phyloP scores from a whole-genome alignment of 2,797 vertebrate species.

The Xyrichtys novacula region DNA sequence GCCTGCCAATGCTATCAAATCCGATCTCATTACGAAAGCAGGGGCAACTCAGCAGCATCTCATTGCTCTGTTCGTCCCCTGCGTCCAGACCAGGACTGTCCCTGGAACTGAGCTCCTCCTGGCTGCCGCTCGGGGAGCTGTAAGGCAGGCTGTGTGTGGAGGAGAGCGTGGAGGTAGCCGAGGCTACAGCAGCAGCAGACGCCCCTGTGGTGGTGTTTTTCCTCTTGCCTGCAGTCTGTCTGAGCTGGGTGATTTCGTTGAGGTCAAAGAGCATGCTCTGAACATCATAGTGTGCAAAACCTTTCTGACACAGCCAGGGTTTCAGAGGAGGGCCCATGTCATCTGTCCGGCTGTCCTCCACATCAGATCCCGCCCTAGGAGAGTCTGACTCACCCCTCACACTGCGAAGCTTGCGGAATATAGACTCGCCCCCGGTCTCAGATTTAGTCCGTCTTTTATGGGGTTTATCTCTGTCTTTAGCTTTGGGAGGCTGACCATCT shows the following conservation, averaged over 20 bases:
- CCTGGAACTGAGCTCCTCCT: slow-evolving; percentile 94
- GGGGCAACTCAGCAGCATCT: slow-evolving; percentile 94
- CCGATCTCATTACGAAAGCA: slow-evolving; percentile 98
- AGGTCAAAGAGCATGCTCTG: slow-evolving; percentile 97
- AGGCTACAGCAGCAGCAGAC: slow-evolving; percentile 93
- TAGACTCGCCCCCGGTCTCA: slow-evolving; percentile 96
- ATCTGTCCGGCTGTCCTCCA: slow-evolving; percentile 91
- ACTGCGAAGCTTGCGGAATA: slow-evolving; percentile 95
- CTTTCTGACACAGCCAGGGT: slow-evolving; percentile 94
- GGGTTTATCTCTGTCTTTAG: slow-evolving; percentile 94
- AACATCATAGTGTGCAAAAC: slow-evolving; percentile 96
- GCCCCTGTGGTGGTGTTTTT: slow-evolving; percentile 96
- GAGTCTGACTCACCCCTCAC: slow-evolving; percentile 92
- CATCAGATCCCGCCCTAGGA: slow-evolving; percentile 86
- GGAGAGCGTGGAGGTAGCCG: slow-evolving; percentile 93
- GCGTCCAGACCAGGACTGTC: slow-evolving; percentile 91
- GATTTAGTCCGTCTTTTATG: slow-evolving; percentile 96
- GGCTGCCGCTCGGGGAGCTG: slow-evolving; percentile 95
- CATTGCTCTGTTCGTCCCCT: slow-evolving; percentile 93
- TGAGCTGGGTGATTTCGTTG: slow-evolving; percentile 90
- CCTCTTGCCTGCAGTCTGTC: slow-evolving; percentile 91
- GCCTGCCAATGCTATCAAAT: slow-evolving; percentile 87
- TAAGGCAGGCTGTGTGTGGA: slow-evolving; percentile 90
- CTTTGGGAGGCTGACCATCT: slow-evolving; percentile 84
- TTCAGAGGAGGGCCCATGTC: slow-evolving; percentile 83